Base-by-base conservation (phyloP, 2,113 vertebrate genomes). In the Aegotheles bennettii region DNA sequence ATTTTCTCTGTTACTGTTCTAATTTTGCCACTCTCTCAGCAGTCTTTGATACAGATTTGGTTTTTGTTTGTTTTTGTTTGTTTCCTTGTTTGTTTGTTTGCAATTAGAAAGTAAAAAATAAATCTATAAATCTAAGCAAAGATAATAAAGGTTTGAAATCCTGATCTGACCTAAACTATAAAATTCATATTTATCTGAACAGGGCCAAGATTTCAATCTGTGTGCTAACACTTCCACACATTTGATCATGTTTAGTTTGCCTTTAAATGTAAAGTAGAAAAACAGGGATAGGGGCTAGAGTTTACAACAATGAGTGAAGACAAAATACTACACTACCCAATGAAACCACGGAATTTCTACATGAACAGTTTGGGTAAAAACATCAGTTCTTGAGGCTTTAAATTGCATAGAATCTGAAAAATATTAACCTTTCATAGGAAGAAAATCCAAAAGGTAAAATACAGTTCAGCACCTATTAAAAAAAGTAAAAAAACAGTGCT, bases 381-480 rank as follows among this genome's bases (percentile, higher is more conserved):
- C 47, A 93, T 73, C 40, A 81, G 21, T 76, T 94, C 45, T 89
- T 81, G 73, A 93, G 69, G 91, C 38, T 94, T 97, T 94, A 92
- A 93, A 93, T 70, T 93, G 70, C 60, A 94, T 65, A 94, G 92
- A 90, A 93, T 90, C 87, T 96, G 91, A 97, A 98, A 96, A 96
- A 96, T 75, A 93, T 95, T 91, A 87, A 85, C 90, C 74, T 94
- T 95, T 92, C 65, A 94, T 65, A 87, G 75, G 69, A 96, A 96
- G 84, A 97, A 97, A 97, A 95, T 94, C 93, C 90, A 96, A 90
- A 95, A 97, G 92, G 90, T 95, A 97, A 96, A 97, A 97, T 95
- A 96, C 88, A 96, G 95, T 90, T 91, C 82, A 97, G 93, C 69
- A 95, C 78, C 91, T 90, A 96, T 87, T 83, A 87, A 95, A 83